Conservation (phyloP, 2,797 vertebrate genomes). For the Sebastolobus altivelis region DNA sequence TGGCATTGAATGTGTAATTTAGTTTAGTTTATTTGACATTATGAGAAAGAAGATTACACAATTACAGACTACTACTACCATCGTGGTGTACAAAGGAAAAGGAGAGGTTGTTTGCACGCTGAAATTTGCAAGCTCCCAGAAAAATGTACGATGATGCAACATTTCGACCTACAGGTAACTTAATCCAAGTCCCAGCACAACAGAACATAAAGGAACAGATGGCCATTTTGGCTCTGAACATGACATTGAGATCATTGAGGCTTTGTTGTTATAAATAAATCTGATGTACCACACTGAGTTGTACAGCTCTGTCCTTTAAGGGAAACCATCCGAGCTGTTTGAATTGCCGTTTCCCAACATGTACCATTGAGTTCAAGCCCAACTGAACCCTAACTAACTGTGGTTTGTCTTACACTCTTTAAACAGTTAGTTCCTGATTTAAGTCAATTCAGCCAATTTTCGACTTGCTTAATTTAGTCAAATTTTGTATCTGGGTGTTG, state of each 20-base stretch:
- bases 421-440: neutral
- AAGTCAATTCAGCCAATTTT: neutral
- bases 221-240: neutral
- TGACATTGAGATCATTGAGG: neutral
- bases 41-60: neutral
- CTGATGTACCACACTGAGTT: neutral
- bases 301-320: neutral
- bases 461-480: neutral
- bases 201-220: neutral
- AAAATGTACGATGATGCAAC: neutral
- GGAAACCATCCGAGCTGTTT: neutral
- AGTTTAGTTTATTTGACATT: neutral
- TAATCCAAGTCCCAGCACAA: neutral
- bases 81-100: neutral
- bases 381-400: neutral
- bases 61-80: neutral
- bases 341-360: neutral
- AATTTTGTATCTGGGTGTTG: neutral
- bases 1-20: neutral
- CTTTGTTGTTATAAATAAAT: neutral
- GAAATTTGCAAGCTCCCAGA: neutral
- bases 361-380: neutral
- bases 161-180: neutral
- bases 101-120: rapidly evolving
- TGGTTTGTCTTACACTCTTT: neutral